Conservation (phyloP, 2,888 invertebrate genomes). For the Sinhomidia bicolor region DNA sequence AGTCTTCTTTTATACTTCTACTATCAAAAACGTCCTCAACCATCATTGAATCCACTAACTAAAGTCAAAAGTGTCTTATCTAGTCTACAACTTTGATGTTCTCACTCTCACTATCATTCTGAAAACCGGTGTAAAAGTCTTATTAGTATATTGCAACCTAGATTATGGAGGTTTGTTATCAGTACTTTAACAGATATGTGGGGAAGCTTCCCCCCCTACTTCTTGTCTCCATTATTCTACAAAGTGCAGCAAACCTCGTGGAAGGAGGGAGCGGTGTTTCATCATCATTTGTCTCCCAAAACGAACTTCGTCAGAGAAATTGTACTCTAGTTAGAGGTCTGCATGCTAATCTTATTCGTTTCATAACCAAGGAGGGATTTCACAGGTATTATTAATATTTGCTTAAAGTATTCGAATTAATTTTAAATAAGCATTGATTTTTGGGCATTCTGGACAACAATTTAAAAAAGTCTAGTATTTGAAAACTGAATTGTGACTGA, state of each 20-base stretch:
- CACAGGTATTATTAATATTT: constrained; percentile 82
- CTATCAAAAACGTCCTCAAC: too few relatives aligned
- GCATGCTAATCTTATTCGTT: constrained; percentile 80
- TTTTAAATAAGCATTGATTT: not conserved
- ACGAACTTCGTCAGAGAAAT: constrained; percentile 72
- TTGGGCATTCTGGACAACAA: not conserved
- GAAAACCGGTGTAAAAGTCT: too few relatives aligned
- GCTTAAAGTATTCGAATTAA: not conserved
- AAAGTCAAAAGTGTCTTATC: too few relatives aligned
- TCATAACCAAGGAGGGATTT: constrained; percentile 83
- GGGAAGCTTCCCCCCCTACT: too few relatives aligned
- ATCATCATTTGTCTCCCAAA: constrained; percentile 58
- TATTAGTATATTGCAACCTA: too few relatives aligned
- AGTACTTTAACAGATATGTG: too few relatives aligned
- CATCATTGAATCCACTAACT: too few relatives aligned
- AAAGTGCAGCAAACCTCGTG: not conserved
- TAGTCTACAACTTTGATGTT: too few relatives aligned
- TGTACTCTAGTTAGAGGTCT: constrained; percentile 78
- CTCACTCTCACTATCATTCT: too few relatives aligned
- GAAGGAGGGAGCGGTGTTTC: constrained; percentile 11
- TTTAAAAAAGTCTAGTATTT: too few relatives aligned
- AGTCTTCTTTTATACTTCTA: too few relatives aligned
- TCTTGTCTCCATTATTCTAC: not conserved
- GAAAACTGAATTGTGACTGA: not conserved
- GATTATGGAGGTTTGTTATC: too few relatives aligned